Conservation (phyloP, 1,140 invertebrate genomes). For the Reticulitermes speratus region DNA sequence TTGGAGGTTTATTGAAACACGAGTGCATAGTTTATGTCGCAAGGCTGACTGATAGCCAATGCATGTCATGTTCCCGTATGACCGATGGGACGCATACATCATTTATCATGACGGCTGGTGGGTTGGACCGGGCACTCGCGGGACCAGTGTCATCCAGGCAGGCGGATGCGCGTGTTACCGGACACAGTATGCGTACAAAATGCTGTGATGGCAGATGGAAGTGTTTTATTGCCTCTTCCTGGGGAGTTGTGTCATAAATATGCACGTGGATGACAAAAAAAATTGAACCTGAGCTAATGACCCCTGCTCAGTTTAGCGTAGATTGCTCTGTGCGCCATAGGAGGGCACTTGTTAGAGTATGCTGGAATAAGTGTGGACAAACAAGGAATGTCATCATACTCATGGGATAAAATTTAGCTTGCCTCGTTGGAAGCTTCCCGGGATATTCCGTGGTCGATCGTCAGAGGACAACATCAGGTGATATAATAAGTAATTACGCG, state of each 20-base stretch:
- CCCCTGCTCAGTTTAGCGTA: too few species aligned
- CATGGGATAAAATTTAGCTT: too few species aligned
- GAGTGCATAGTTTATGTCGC: background rate
- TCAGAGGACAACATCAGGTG: too few species aligned
- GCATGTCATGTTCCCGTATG: background rate
- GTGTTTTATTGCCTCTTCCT: constrained; percentile 18
- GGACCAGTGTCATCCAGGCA: background rate
- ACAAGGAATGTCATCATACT: too few species aligned
- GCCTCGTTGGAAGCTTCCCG: too few species aligned
- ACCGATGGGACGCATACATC: constrained; percentile 13
- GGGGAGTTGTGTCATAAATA: background rate
- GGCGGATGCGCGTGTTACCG: background rate
- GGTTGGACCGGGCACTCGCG: background rate
- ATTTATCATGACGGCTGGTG: constrained; percentile 1
- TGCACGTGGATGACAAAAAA: background rate
- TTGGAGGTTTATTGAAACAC: background rate
- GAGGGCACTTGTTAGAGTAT: too few species aligned
- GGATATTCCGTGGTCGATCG: too few species aligned
- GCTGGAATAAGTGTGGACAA: too few species aligned
- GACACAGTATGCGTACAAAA: background rate
- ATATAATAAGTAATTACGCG: too few species aligned
- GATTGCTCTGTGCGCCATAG: too few species aligned
- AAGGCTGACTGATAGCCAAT: background rate
- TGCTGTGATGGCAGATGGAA: background rate
- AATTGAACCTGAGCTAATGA: background rate